Percentiles rank a stretch among this genome's conserved stretches.
Conservation (phyloP, 30 jellyfish, hydroid and myxozoan species). For the Pelagia noctiluca region DNA sequence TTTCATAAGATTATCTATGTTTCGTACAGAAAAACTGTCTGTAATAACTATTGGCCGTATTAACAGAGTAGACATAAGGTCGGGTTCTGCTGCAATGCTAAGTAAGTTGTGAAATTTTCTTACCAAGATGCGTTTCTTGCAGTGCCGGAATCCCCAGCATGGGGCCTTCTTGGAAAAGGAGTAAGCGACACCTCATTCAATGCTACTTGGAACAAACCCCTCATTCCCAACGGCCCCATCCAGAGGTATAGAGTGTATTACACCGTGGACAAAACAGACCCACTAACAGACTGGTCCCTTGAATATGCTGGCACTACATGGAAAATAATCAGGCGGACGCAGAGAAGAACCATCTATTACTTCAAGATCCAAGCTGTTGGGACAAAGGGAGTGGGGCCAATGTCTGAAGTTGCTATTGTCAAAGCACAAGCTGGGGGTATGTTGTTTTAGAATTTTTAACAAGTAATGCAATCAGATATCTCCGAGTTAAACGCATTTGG, state of each 20-base stretch:
- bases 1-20: too few species aligned
- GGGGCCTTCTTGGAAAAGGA: constrained; percentile 66
- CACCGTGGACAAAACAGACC: constrained; percentile 53
- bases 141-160: constrained; percentile 82
- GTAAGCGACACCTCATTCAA: constrained; percentile 55
- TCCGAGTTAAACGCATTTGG: too few species aligned
- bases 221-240: constrained; percentile 72
- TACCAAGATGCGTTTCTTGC: too few species aligned
- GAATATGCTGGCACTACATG: constrained; percentile 52
- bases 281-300: constrained; percentile 59
- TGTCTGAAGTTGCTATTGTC: constrained; percentile 72
- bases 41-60: too few species aligned
- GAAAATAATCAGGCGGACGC: constrained; percentile 54
- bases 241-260: constrained; percentile 64
- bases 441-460: neutral
- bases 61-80: too few species aligned
- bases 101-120: too few species aligned
- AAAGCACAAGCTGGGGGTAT: constrained; percentile 80
- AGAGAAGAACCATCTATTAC: constrained; percentile 47
- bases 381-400: constrained; percentile 77
- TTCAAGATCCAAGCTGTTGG: constrained; percentile 86
- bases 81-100: too few species aligned
- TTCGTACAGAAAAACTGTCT: too few species aligned
- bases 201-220: constrained; percentile 75
- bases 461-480: too few species aligned